These are phyloP conservation scores for Laothoe populi DNA, from an alignment of 2,888 invertebrate genomes.

Conservation along the genomic window DNA sequence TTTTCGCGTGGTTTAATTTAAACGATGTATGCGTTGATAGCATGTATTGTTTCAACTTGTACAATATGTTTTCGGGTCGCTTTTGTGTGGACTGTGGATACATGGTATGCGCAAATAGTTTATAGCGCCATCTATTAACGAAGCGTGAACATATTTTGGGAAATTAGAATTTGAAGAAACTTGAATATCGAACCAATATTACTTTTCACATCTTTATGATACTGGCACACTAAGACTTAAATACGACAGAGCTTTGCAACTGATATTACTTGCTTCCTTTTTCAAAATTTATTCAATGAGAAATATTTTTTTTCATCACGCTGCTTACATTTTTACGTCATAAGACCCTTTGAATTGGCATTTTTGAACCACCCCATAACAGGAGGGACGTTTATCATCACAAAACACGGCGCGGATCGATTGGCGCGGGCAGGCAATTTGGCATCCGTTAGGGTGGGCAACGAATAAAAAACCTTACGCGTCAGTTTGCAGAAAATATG, in stretches of 20 bases:
- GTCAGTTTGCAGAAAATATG: neutral
- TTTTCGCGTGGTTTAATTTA: conserved; percentile 18
- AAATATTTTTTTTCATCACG: neutral
- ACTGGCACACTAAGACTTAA: no score
- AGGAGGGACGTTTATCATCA: conserved; percentile 16
- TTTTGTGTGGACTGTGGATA: neutral
- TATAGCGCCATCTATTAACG: conserved; percentile 4
- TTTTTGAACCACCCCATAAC: conserved; percentile 7
- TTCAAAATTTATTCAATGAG: no score
- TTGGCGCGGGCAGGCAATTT: conserved; percentile 3
- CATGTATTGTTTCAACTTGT: conserved; percentile 2
- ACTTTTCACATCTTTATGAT: no score
- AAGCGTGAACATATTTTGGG: neutral
- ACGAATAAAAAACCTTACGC: neutral
- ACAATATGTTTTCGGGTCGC: neutral
- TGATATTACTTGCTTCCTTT: no score
- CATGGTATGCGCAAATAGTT: neutral
- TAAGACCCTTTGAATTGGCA: neutral
- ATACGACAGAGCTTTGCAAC: no score
- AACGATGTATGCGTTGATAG: neutral
- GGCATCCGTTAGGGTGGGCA: neutral
- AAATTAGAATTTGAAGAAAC: neutral
- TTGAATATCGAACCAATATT: no score
- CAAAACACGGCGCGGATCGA: conserved; percentile 7
- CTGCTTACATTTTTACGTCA: neutral